phyloP scores from a whole-genome alignment of 2,113 vertebrate genomes.

The Chaetops frenatus region DNA sequence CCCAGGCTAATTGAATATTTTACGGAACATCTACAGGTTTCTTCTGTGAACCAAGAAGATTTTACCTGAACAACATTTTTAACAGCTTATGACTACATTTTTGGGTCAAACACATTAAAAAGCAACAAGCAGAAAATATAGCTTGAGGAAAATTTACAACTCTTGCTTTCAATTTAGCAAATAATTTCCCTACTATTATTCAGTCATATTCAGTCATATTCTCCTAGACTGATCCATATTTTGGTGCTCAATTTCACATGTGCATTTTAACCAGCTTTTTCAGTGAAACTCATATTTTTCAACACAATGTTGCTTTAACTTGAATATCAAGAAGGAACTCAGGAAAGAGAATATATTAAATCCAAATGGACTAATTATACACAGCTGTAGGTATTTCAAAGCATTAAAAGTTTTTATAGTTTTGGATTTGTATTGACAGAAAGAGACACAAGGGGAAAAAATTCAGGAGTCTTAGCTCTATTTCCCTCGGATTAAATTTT shows the following conservation, averaged over 20 bases:
- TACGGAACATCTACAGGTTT: not conserved
- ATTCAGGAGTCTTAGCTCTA: not conserved
- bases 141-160: not conserved
- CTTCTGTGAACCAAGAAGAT: not conserved
- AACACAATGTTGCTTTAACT: not conserved
- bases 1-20: not conserved
- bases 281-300: not conserved
- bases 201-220: not conserved
- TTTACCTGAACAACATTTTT: not conserved
- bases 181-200: not conserved
- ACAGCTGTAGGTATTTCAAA: conserved; percentile 31
- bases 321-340: not conserved
- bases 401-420: conserved; percentile 1
- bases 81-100: not conserved
- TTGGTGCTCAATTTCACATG: not conserved
- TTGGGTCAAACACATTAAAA: not conserved
- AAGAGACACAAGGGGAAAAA: not conserved
- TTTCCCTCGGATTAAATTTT: conserved; percentile 21
- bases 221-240: not conserved
- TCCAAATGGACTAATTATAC: not conserved
- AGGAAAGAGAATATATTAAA: conserved; percentile 24
- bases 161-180: not conserved
- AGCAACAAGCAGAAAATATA: not conserved
- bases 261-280: not conserved
- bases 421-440: conserved; percentile 7